Percentiles rank a stretch among this genome's conserved stretches.
Conservation (phyloP, 2,888 invertebrate species). For the Morinoia aosen region DNA sequence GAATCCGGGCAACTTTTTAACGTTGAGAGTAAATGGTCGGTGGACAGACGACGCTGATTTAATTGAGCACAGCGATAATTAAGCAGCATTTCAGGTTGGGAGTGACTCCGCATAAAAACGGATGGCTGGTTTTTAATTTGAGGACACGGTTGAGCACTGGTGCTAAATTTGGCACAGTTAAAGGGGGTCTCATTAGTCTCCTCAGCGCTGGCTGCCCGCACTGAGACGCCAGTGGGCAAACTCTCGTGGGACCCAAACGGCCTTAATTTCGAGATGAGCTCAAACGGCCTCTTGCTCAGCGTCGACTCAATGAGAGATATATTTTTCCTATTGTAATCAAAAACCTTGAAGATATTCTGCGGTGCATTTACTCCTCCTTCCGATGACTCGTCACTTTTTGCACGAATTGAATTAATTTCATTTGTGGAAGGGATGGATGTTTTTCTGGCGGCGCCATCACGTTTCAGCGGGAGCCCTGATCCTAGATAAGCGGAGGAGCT, state of each 20-base stretch:
- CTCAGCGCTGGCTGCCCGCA: neutral
- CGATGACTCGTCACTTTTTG: neutral
- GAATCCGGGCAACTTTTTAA: neutral
- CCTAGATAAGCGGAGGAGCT: slow-evolving; percentile 23
- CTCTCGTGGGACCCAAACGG: slow-evolving; percentile 8
- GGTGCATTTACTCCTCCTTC: slow-evolving; percentile 31
- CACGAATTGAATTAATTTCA: slow-evolving; percentile 3
- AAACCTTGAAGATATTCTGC: slow-evolving; percentile 25
- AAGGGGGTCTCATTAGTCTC: neutral
- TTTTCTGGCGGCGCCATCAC: slow-evolving; percentile 14
- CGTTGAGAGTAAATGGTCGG: neutral
- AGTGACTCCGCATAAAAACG: slow-evolving; percentile 35
- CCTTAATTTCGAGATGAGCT: neutral
- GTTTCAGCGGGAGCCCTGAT: slow-evolving; percentile 31
- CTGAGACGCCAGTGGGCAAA: neutral
- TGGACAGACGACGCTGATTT: neutral
- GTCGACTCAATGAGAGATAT: slow-evolving; percentile 7
- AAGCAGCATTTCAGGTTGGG: slow-evolving; percentile 48
- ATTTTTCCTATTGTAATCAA: slow-evolving; percentile 38
- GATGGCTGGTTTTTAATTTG: slow-evolving; percentile 15
- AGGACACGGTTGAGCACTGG: neutral
- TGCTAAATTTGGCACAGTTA: slow-evolving; percentile 25
- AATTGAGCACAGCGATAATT: slow-evolving; percentile 21
- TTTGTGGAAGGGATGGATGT: slow-evolving; percentile 25
- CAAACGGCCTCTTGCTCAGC: neutral